A percentile compares a stretch with the other conserved stretches of the same genome.
These are phyloP conservation scores for Cliona cf. orientalis DNA, from an alignment of 37 sponge, comb jelly and placozoan species.

Conservation along the genomic window DNA sequence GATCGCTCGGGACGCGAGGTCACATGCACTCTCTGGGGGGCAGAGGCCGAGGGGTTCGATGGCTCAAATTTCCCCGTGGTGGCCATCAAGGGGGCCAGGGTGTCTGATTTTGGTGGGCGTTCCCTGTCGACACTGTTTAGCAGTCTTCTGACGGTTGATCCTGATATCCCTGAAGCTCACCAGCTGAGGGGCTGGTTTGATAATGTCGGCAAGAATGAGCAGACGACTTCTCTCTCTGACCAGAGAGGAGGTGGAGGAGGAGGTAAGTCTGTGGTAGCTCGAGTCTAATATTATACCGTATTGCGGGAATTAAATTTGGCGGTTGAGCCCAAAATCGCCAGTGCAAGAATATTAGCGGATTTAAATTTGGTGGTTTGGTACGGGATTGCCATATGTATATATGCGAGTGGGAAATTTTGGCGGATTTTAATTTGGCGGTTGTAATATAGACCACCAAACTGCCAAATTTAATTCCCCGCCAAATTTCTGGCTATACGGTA, in stretches of 20 bases:
- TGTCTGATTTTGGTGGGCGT: slow-evolving; percentile 92
- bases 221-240: slow-evolving; percentile 61
- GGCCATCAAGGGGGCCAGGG: slow-evolving; percentile 84
- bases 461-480: too few species aligned
- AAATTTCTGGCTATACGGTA: too few species aligned
- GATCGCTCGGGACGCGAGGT: slow-evolving; percentile 78
- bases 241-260: slow-evolving; percentile 34
- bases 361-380: too few species aligned
- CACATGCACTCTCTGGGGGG: slow-evolving; percentile 82
- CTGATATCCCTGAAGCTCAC: slow-evolving; percentile 82
- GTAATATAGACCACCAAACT: too few species aligned
- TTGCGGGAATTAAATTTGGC: too few species aligned
- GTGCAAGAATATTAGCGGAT: too few species aligned
- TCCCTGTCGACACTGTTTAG: slow-evolving; percentile 48
- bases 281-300: too few species aligned
- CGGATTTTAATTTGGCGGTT: too few species aligned
- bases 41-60: slow-evolving; percentile 82
- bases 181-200: slow-evolving; percentile 86
- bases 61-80: slow-evolving; percentile 66
- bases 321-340: too few species aligned
- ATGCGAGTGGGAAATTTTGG: too few species aligned
- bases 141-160: slow-evolving; percentile 52
- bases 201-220: slow-evolving; percentile 65
- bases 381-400: too few species aligned
- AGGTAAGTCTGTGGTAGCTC: slow-evolving; percentile 12